These are phyloP conservation scores for Edolisoma coerulescens DNA, from an alignment of 2,113 vertebrate genomes.

Conservation along the genomic window DNA sequence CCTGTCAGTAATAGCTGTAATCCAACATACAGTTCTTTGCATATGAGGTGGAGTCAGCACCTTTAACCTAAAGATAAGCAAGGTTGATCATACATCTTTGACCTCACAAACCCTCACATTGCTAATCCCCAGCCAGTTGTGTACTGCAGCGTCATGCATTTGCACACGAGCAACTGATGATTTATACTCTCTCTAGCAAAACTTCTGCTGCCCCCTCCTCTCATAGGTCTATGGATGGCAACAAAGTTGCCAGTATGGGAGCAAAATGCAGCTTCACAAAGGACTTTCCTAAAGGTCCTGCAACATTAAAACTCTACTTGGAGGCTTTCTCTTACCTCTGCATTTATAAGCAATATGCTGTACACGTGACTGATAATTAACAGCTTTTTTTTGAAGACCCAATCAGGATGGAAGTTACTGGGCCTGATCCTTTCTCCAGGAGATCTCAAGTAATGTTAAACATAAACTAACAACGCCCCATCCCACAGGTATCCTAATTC, in stretches of 20 bases:
- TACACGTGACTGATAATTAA: background rate
- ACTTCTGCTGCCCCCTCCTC: background rate
- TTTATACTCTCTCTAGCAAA: background rate
- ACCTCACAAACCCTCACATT: background rate
- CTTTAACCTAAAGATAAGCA: background rate
- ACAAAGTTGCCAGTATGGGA: background rate
- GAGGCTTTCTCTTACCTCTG: background rate
- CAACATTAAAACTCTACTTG: background rate
- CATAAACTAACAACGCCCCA: background rate
- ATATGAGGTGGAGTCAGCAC: background rate
- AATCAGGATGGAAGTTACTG: background rate
- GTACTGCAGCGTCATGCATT: background rate
- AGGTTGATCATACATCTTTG: background rate
- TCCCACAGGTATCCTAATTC: accelerated
- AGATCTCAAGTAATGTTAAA: background rate
- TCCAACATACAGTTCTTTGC: background rate
- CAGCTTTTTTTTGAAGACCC: background rate
- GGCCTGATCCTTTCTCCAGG: background rate
- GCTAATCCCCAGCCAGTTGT: background rate
- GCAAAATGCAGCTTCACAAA: background rate
- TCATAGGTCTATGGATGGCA: background rate
- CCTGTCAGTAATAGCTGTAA: background rate
- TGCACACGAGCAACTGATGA: background rate
- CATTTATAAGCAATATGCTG: background rate
- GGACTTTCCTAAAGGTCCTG: background rate